Evolutionary conservation across 92 coral and sea anemone species (phyloP).

Genomic region (Hydrozoanthus gracilis): DNA sequence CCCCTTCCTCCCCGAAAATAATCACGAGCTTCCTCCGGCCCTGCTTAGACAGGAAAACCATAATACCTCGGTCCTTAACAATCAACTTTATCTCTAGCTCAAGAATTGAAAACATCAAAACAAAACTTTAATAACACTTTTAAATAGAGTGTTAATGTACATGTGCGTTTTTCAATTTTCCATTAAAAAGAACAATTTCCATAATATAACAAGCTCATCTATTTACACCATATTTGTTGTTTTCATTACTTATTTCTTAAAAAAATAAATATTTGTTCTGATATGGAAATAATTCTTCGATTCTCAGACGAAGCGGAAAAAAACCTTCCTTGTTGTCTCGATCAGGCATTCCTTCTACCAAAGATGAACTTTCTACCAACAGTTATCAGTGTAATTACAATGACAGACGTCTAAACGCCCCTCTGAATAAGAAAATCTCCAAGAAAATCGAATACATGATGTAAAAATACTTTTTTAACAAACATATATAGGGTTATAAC

Average conservation of each 20-base stretch:
- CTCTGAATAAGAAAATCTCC: too few species aligned
- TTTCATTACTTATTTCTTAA: conserved; percentile 5
- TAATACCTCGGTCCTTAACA: too few species aligned
- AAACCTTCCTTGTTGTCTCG: too few species aligned
- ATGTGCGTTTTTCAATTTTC: conserved; percentile 6
- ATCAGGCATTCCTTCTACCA: too few species aligned
- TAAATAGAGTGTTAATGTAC: conserved; percentile 10
- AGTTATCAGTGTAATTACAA: too few species aligned
- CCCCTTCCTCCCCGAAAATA: too few species aligned
- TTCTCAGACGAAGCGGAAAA: background rate
- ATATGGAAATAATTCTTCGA: background rate
- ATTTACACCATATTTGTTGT: conserved; percentile 27
- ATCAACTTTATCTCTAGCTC: background rate
- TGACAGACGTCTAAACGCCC: too few species aligned
- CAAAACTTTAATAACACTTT: conserved; percentile 20
- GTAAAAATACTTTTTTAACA: too few species aligned
- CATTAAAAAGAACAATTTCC: background rate
- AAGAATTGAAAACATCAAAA: background rate
- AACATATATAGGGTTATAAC: too few species aligned
- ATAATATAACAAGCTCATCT: background rate
- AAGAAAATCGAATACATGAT: too few species aligned
- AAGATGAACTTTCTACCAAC: too few species aligned
- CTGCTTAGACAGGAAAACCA: background rate
- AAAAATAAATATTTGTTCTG: conserved; percentile 13
- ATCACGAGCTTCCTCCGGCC: background rate